Conservation (phyloP, 2,113 vertebrate genomes). For the Fulmarus glacialis region DNA sequence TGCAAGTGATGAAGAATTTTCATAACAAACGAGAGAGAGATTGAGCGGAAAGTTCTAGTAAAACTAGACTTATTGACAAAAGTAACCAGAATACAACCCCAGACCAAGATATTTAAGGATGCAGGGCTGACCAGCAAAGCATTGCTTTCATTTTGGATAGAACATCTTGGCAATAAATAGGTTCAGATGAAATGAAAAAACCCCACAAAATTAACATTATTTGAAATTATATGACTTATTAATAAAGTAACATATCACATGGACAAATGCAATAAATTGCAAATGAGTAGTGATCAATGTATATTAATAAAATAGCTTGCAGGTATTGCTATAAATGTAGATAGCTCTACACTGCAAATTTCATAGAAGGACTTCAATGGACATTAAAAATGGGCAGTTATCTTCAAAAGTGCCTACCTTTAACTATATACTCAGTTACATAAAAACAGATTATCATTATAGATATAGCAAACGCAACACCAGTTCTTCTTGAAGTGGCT, state of each 20-base stretch:
- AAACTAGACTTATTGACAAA: background rate
- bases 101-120: background rate
- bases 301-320: background rate
- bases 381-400: background rate
- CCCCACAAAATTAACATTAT: background rate
- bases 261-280: background rate
- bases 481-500: background rate
- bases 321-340: background rate
- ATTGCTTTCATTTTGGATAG: background rate
- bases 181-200: background rate
- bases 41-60: background rate
- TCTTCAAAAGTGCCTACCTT: background rate
- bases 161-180: background rate
- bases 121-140: fast-evolving
- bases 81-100: background rate
- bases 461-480: background rate
- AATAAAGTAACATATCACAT: background rate
- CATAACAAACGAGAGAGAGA: background rate
- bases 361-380: background rate
- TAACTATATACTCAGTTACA: background rate
- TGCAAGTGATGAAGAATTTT: background rate
- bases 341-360: background rate
- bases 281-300: background rate
- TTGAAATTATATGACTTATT: background rate
- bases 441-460: background rate